Conservation (phyloP, 2,113 vertebrate species). For the Nothoprocta pentlandii region DNA sequence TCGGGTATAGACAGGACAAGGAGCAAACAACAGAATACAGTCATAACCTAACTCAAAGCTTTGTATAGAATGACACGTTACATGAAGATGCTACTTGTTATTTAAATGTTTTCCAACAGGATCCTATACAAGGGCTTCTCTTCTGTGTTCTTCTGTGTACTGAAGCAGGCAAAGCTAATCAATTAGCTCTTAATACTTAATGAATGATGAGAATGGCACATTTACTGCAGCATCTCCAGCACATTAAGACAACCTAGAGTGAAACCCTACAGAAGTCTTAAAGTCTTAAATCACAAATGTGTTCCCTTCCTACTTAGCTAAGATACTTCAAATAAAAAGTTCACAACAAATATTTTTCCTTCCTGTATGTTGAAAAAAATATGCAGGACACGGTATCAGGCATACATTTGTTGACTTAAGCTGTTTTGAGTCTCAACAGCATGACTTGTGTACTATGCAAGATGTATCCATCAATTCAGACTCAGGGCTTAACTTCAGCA, state of each 20-base stretch:
- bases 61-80: accelerated
- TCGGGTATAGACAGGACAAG: accelerated
- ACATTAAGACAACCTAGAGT: not conserved
- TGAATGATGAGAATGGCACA: not conserved
- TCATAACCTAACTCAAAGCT: not conserved
- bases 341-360: not conserved
- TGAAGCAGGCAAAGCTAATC: not conserved
- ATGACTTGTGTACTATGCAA: not conserved
- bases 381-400: not conserved
- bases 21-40: not conserved
- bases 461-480: not conserved
- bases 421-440: no score
- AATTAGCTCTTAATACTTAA: not conserved
- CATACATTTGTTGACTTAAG: not conserved
- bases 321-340: not conserved
- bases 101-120: not conserved
- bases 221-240: not conserved
- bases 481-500: not conserved
- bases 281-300: not conserved
- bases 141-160: not conserved
- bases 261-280: not conserved
- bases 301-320: not conserved
- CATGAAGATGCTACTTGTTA: not conserved
- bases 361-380: not conserved
- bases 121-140: not conserved